Conservation (phyloP, 2,113 vertebrate species). For the Sinocyclocheilus maitianheensis region DNA sequence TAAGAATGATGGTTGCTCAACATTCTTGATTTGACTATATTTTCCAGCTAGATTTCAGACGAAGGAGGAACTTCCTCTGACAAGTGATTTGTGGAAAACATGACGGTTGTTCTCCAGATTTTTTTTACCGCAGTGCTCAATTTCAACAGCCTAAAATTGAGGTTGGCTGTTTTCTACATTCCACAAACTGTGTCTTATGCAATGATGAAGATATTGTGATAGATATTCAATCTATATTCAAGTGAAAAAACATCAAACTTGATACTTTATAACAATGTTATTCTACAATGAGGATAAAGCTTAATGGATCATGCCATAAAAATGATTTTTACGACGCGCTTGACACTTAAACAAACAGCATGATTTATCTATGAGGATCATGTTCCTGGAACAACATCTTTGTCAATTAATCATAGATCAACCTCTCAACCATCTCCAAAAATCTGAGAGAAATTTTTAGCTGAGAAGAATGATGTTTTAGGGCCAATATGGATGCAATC, state of each 20-base stretch:
- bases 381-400: not conserved
- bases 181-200: not conserved
- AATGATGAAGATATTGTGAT: not conserved
- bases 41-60: slow-evolving; percentile 13
- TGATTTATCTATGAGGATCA: not conserved
- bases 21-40: not conserved
- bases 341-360: not conserved
- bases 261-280: not conserved
- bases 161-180: not conserved
- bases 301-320: not conserved
- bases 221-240: not conserved
- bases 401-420: not conserved
- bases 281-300: not conserved
- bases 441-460: not conserved
- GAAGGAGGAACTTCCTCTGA: slow-evolving; percentile 32
- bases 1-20: slow-evolving; percentile 10
- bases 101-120: not conserved
- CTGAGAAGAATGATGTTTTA: not conserved
- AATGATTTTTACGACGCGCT: not conserved
- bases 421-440: not conserved
- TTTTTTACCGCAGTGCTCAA: not conserved
- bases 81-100: slow-evolving; percentile 39
- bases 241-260: not conserved
- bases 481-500: not conserved
- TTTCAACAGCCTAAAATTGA: slow-evolving; percentile 6